Evolutionary conservation across 2,888 invertebrate species (phyloP), one percentile per base, ranked within the genome.

Genomic region (Clistopyga incitator): DNA sequence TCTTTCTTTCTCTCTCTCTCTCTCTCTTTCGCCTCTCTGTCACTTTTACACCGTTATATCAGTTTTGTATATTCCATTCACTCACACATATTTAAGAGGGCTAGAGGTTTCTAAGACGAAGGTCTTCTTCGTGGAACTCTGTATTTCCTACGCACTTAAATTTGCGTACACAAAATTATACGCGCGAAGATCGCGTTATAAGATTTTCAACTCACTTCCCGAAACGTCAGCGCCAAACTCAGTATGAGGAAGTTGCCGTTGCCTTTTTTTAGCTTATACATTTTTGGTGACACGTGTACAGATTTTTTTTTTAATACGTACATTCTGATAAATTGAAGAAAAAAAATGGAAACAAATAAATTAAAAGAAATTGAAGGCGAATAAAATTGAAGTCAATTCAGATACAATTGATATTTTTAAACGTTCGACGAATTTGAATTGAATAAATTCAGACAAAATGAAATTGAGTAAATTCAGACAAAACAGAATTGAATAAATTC

Each of bases 101-200:
- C n/a, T 11, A 13, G n/a, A 18, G 13, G 64, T 6, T 25, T 38
- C 42, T 18, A 56, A 25, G 71, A 70, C 42, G 23, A 72, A 74
- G 25, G 20, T 75, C 23, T 75, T 75, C 23, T 75, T 75, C 74
- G 74, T 29, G 61, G 64, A 47, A 64, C 25, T 52, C 6, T 18
- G 50, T 64, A 64, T 52, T 20, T 20, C 52, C 50, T 20, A 75
- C 52, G 10, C 50, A 15, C 56, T 42, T 20, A 20, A 15, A 20
- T 29, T 10, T 13, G 23, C 18, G 18, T 64, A 29, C 47, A 10
- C 13, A 18, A 50, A 18, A 50, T 54, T 38, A 70, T 20, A 34
- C 34, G 54, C 38, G 50, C n/a, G 23, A 61, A n/a, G 38, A 29
- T 34, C 34, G 34, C 6, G 25, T 52, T 4, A 29, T 52, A 18